Evolutionary conservation across 2,113 vertebrate genomes (phyloP), one percentile per base, ranked within the genome.

Genomic region (Bambusicola thoracicus): DNA sequence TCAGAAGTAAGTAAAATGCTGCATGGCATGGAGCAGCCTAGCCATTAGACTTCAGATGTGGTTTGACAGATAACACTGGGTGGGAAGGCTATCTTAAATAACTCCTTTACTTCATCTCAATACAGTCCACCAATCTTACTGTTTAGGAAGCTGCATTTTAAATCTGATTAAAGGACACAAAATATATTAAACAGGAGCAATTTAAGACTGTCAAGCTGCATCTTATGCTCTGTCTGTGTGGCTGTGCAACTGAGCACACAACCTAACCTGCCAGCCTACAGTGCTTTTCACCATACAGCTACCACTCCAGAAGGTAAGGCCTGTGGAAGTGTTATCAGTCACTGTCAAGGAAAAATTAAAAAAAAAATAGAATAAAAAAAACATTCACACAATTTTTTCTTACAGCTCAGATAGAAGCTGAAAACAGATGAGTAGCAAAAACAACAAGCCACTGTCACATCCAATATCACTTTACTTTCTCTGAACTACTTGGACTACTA

Each of bases 71-170:
- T n/a, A 82, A 48, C n/a, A 65, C 1, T 22, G 66, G 20, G 22
- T 61, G 18, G 51, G 58, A 87, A 27, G 8, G 20, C 48, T 48
- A 41, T 73, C 55, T 74, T 69, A 68, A 68, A n/a, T 38, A 59
- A 85, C 10, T 80, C 15, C 49, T 80, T 58, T 53, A 82, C 48
- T 91, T 91, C 66, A 87, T 44, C 53, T 69, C n/a, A 76, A 20
- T 30, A 19, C 27, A 62, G 30, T 66, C n/a, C 15, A 81, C 43
- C 44, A 81, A 81, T 27, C 30, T 51, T 40, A 56, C 21, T 76
- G 21, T 62, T 89, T n/a, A 85, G 62, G 75, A 24, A 95, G 69
- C 17, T 65, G n/a, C n/a, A 85, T 92, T 91, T 79, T 76, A 85
- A 89, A 65, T 29, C n/a, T 73, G 30, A 82, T 68, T 90, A 65